phyloP scores from a whole-genome alignment of 2,113 vertebrate genomes.

The Colius striatus region DNA sequence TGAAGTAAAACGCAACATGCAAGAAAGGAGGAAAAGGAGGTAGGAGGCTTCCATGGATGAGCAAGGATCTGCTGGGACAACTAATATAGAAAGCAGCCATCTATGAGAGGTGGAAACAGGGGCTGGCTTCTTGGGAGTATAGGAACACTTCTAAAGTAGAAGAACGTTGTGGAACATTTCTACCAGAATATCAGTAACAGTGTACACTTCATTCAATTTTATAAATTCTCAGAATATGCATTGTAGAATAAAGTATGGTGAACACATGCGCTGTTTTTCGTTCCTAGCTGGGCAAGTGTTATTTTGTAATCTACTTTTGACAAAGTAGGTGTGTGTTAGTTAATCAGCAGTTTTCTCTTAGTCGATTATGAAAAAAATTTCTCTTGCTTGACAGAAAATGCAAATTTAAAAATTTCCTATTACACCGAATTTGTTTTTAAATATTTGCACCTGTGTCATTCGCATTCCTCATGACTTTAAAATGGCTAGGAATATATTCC shows the following conservation, averaged over 20 bases:
- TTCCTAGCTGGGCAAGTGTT: background rate
- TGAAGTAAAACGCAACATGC: background rate
- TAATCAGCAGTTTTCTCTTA: no score
- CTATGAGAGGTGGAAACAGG: no score
- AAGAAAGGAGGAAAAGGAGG: no score
- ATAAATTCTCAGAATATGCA: background rate
- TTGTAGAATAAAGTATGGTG: background rate
- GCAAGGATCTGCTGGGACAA: no score
- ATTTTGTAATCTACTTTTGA: background rate
- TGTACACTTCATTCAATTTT: background rate
- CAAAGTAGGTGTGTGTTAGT: no score
- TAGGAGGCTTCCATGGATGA: no score
- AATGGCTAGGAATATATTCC: background rate
- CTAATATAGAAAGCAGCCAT: no score
- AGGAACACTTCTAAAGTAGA: background rate
- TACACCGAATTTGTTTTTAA: background rate
- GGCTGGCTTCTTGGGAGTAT: no score
- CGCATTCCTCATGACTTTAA: background rate
- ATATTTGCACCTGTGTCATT: background rate
- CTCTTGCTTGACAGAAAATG: background rate
- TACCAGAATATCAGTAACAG: background rate
- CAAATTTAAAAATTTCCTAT: background rate
- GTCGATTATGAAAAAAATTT: background rate
- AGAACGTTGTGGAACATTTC: background rate
- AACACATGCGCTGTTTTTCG: background rate